Evolutionary conservation across 2,888 invertebrate genomes (phyloP).

Genomic region (Diaperis boleti): DNA sequence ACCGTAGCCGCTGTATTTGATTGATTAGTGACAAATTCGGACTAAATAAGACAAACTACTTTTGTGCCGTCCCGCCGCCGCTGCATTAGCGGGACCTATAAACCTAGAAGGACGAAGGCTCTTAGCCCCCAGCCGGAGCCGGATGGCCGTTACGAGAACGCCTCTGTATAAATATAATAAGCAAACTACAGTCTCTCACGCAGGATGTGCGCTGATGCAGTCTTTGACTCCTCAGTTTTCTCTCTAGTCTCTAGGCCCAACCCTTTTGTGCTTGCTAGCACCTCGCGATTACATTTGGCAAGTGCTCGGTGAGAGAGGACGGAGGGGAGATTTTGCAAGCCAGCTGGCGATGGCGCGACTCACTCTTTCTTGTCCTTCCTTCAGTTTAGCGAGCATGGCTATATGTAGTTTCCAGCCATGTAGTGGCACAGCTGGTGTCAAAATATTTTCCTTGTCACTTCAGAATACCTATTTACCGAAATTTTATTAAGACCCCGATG

Average conservation of each 20-base stretch:
- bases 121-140: conserved; percentile 8
- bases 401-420: conserved; percentile 21
- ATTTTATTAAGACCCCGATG: too few relatives aligned
- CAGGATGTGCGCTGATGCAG: conserved; percentile 19
- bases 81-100: conserved; percentile 19
- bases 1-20: too few relatives aligned
- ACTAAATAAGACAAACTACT: too few relatives aligned
- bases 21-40: too few relatives aligned
- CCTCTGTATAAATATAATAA: conserved; percentile 16
- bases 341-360: conserved; percentile 57
- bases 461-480: too few relatives aligned
- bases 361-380: conserved; percentile 35
- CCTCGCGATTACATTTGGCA: conserved; percentile 62
- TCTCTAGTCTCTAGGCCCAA: conserved; percentile 23
- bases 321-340: conserved; percentile 56
- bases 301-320: conserved; percentile 55
- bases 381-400: conserved; percentile 27
- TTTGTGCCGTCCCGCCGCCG: too few relatives aligned
- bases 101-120: conserved; percentile 13
- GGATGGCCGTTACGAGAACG: conserved; percentile 37
- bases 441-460: too few relatives aligned
- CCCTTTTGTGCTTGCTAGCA: conserved; percentile 56
- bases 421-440: conserved; percentile 23
- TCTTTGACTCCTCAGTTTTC: conserved; percentile 26
- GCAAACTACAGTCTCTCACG: conserved; percentile 19